phyloP scores from a whole-genome alignment of 2,113 vertebrate genomes.

The Entelurus aequoreus region DNA sequence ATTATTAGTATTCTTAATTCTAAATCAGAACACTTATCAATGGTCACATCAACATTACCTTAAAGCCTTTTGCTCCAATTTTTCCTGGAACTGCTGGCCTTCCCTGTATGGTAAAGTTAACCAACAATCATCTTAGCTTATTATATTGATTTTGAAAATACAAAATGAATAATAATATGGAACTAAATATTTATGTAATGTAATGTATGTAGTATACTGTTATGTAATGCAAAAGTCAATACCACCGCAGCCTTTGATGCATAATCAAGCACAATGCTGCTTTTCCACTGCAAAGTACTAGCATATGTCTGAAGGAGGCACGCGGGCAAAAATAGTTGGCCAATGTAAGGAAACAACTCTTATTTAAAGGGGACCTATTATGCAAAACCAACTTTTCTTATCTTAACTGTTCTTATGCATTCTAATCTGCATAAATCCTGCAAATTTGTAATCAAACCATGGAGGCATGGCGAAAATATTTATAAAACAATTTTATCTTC shows the following conservation, averaged over 20 bases:
- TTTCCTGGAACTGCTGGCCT: slow-evolving; percentile 47
- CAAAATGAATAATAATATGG: background rate
- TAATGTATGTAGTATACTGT: background rate
- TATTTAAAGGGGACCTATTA: background rate
- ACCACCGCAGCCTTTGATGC: too few relatives aligned
- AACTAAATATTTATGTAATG: background rate
- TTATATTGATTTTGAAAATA: background rate
- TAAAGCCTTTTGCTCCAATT: slow-evolving; percentile 62
- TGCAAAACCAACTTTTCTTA: background rate
- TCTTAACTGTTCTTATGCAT: too few relatives aligned
- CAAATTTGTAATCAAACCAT: too few relatives aligned
- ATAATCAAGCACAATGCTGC: too few relatives aligned
- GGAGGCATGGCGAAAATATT: too few relatives aligned
- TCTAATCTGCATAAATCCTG: too few relatives aligned
- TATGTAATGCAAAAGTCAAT: too few relatives aligned
- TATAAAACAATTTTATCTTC: too few relatives aligned
- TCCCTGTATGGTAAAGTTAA: slow-evolving; percentile 53
- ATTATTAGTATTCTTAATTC: background rate
- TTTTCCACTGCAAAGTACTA: too few relatives aligned
- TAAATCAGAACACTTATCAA: background rate
- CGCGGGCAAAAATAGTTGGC: too few relatives aligned
- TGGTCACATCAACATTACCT: slow-evolving; percentile 43
- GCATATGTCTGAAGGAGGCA: too few relatives aligned
- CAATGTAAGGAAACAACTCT: background rate
- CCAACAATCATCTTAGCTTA: background rate